Evolutionary conservation across 2,888 invertebrate genomes (phyloP).

Genomic region (Philonicus albiceps): DNA sequence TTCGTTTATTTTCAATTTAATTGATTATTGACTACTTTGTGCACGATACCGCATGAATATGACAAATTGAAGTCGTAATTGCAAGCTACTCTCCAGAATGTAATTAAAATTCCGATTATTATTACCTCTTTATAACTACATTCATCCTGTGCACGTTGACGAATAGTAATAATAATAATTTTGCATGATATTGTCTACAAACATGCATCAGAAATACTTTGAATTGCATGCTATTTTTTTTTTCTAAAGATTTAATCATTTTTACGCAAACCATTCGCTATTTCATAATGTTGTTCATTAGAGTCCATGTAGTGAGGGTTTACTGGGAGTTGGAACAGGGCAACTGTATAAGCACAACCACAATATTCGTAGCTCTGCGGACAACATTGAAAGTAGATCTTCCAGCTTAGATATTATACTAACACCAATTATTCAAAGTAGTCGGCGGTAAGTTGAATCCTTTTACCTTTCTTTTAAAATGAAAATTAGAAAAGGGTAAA

Average conservation of each 20-base stretch:
- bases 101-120: not conserved
- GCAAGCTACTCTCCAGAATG: not conserved
- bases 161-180: not conserved
- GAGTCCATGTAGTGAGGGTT: conserved; percentile 52
- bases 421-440: conserved; percentile 65
- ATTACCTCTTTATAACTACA: not conserved
- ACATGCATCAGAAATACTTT: not conserved
- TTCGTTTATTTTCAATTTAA: not conserved
- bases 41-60: not conserved
- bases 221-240: not conserved
- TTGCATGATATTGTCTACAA: not conserved
- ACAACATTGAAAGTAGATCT: conserved; percentile 60
- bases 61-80: not conserved
- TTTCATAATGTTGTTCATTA: conserved; percentile 43
- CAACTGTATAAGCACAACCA: conserved; percentile 24
- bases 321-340: conserved; percentile 48
- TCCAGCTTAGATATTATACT: conserved; percentile 65
- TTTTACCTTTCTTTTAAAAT: not conserved
- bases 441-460: conserved; percentile 63
- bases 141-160: not conserved
- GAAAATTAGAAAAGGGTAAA: not conserved
- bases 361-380: conserved; percentile 9
- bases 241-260: not conserved
- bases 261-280: not conserved
- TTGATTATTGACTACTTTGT: not conserved